Conservation (phyloP, 2,797 vertebrate species). For the Lepilemur ruficaudatus region DNA sequence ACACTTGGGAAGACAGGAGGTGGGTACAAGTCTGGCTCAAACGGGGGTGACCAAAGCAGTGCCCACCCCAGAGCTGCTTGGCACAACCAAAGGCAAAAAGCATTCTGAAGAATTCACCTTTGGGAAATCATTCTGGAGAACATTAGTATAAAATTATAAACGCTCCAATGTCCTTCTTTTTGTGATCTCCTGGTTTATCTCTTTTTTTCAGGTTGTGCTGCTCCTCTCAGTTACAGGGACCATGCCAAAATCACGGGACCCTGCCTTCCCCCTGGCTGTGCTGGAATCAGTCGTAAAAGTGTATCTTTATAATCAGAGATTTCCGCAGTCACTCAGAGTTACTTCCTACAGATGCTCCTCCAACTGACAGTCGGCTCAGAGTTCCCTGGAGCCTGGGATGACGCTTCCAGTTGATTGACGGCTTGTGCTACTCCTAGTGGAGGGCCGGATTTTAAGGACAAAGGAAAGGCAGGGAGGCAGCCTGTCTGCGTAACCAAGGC, state of each 20-base stretch:
- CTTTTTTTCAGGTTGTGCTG: background rate
- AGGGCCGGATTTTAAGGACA: background rate
- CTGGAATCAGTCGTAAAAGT: background rate
- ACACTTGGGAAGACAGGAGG: background rate
- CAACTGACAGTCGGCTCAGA: background rate
- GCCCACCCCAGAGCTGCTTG: background rate
- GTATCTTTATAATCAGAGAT: background rate
- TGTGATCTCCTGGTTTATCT: background rate
- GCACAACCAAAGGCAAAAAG: background rate
- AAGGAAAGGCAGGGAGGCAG: background rate
- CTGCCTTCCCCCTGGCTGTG: background rate
- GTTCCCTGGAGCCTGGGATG: background rate
- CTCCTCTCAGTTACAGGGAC: background rate
- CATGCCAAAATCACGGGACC: background rate
- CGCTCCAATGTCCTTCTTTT: background rate
- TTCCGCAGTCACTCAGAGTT: background rate
- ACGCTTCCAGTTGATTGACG: background rate
- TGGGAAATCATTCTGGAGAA: background rate
- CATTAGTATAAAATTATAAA: background rate
- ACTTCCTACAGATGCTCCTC: background rate
- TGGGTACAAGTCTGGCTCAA: background rate
- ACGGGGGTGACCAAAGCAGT: background rate
- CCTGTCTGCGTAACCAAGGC: background rate
- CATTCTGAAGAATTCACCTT: background rate
- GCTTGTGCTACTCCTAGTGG: background rate